Evolutionary conservation across 2,113 vertebrate species (phyloP).

Genomic region (Microcebus ravelobensis): DNA sequence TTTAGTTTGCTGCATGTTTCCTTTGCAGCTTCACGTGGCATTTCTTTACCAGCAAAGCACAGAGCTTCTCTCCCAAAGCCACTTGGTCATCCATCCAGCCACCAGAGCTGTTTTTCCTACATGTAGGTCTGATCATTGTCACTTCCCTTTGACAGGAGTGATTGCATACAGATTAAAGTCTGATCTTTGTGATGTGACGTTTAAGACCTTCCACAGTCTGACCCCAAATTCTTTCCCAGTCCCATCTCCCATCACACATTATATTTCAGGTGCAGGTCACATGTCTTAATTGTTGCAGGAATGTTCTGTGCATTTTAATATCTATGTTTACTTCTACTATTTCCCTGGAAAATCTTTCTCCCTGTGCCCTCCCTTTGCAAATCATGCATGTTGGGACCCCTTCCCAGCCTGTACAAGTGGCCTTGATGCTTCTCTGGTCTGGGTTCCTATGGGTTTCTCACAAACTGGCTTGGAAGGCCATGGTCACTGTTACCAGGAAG

Average conservation of each 20-base stretch:
- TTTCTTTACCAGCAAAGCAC: neutral
- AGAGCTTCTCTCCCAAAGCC: accelerated
- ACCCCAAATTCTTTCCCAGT: neutral
- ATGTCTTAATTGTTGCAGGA: neutral
- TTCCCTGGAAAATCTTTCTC: neutral
- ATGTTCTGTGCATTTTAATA: neutral
- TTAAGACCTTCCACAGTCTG: neutral
- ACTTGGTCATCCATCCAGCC: neutral
- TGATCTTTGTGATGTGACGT: neutral
- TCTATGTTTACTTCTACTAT: neutral
- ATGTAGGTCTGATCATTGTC: neutral
- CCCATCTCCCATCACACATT: accelerated
- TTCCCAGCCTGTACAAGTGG: neutral
- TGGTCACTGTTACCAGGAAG: neutral
- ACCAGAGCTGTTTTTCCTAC: neutral
- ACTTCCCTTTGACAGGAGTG: neutral
- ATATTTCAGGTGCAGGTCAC: neutral
- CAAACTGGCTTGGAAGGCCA: neutral
- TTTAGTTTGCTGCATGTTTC: neutral
- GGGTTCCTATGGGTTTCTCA: neutral
- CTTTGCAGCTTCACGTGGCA: accelerated
- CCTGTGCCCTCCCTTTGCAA: neutral
- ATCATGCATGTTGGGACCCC: neutral
- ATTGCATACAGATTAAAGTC: neutral
- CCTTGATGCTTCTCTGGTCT: neutral